Evolutionary conservation across 2,888 invertebrate species (phyloP), one percentile per base, ranked within the genome.

Genomic region (Chrysotoxum bicinctum): DNA sequence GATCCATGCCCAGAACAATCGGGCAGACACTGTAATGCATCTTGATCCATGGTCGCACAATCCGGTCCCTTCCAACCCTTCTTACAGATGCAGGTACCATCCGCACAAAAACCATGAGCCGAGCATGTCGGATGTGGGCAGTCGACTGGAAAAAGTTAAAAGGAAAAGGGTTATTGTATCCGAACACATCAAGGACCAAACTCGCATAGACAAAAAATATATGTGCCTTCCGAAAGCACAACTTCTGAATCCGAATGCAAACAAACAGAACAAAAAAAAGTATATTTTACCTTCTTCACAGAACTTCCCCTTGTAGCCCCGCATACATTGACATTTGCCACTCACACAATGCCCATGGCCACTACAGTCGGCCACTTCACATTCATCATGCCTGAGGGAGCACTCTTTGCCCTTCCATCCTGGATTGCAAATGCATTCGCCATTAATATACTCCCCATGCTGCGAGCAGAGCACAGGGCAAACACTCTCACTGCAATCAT

Each of bases 321-420:
- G 94, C 84, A 97, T 96, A 92, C 99, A 99, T 87, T 96, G 95
- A 93, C 99, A 99, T 91, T 97, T 96, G 83, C 99, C 99, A 90
- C 98, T 97, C 87, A 97, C 95, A 92, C 99, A 99, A 90, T 97
- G 97, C 0, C 99, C 99, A 90, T 98, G 98, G 8, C 98, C 98
- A 90, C 97, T 97, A 93, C 99, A 99, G 91, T 98, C 98, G 32
- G 97, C 95, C 89, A 98, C 97, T 93, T 98, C 98, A 92, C 99
- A 99, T 93, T 99, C 98, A 90, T 98, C 97, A 92, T 98, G 97
- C 50, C 98, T 94, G 88, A 99, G 93, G 56, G 97, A 97, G 92
- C 99, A 99, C 92, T 99, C 99, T 90, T 97, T 97, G 88, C 99
- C 99, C 92, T 98, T 99, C 98, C 98, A 99, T 58, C 98, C 98